A percentile compares a stretch with the other conserved stretches of the same genome.
Conservation (phyloP, 2,888 invertebrate genomes). For the Drosophila setosimentum region DNA sequence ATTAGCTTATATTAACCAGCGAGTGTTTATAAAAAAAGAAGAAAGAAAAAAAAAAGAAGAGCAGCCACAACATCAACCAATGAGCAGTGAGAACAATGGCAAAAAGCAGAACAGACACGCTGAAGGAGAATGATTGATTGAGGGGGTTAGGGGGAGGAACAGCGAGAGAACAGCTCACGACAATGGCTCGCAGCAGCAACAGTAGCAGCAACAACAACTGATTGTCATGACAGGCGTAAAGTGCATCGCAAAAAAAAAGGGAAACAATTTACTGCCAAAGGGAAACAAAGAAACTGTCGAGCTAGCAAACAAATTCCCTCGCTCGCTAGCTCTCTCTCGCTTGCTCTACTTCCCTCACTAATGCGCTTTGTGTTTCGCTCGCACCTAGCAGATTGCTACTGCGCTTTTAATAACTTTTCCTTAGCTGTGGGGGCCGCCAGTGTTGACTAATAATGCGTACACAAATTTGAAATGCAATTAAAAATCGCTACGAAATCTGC, state of each 20-base stretch:
- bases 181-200: conserved; percentile 40
- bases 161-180: conserved; percentile 3
- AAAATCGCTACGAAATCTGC: conserved; percentile 17
- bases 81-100: conserved; percentile 60
- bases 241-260: conserved; percentile 42
- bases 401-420: conserved; percentile 32
- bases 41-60: conserved; percentile 46
- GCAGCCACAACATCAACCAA: conserved; percentile 32
- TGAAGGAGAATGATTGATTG: conserved; percentile 35
- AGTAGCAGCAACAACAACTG: conserved; percentile 23
- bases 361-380: not conserved
- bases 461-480: conserved; percentile 47
- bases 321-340: conserved; percentile 3
- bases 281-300: conserved; percentile 54
- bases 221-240: conserved; percentile 58
- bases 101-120: conserved; percentile 12
- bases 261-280: conserved; percentile 32
- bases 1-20: conserved; percentile 51
- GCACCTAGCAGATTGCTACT: not conserved
- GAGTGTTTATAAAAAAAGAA: conserved; percentile 55
- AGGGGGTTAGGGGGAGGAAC: not conserved
- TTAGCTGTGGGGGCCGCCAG: conserved; percentile 14
- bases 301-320: conserved; percentile 26
- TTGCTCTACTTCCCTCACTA: not conserved
- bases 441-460: conserved; percentile 50